A percentile compares a stretch with the other conserved stretches of the same genome.
Evolutionary conservation across 1,140 invertebrate species (phyloP).

Genomic region (Atta texana): DNA sequence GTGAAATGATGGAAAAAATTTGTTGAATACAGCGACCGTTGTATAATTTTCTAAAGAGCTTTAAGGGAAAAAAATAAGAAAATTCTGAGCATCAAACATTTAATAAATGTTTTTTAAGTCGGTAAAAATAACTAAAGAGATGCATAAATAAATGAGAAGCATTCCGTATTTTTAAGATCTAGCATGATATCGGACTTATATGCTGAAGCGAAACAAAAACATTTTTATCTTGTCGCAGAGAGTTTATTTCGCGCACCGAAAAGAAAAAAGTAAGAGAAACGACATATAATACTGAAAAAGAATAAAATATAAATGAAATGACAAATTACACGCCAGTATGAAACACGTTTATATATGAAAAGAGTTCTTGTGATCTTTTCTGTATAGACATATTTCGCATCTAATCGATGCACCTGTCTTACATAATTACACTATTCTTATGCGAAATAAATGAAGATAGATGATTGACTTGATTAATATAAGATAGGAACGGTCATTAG

Average conservation of each 20-base stretch:
- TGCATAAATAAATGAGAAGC: constrained; percentile 19
- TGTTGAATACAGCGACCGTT: not conserved
- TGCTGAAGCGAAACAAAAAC: constrained; percentile 16
- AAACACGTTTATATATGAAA: not conserved
- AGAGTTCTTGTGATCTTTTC: not conserved
- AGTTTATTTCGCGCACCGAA: not conserved
- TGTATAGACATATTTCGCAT: not conserved
- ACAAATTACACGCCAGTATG: not conserved
- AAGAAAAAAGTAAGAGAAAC: not conserved
- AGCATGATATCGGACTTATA: not conserved
- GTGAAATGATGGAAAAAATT: not conserved
- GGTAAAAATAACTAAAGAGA: constrained; percentile 12
- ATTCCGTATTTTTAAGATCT: constrained; percentile 42
- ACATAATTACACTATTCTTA: not conserved
- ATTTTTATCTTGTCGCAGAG: constrained; percentile 5
- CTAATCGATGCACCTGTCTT: not conserved
- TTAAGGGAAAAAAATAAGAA: not conserved
- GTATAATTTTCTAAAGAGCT: not conserved
- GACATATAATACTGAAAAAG: not conserved
- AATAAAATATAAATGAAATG: constrained; percentile 15
- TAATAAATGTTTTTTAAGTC: constrained; percentile 35
- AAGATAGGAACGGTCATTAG: constrained; percentile 47
- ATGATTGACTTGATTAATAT: constrained; percentile 58
- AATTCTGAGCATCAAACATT: not conserved
- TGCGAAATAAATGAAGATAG: constrained; percentile 27